These are phyloP conservation scores for Eulemur rufifrons DNA, from an alignment of 2,113 vertebrate genomes.

Conservation along the genomic window DNA sequence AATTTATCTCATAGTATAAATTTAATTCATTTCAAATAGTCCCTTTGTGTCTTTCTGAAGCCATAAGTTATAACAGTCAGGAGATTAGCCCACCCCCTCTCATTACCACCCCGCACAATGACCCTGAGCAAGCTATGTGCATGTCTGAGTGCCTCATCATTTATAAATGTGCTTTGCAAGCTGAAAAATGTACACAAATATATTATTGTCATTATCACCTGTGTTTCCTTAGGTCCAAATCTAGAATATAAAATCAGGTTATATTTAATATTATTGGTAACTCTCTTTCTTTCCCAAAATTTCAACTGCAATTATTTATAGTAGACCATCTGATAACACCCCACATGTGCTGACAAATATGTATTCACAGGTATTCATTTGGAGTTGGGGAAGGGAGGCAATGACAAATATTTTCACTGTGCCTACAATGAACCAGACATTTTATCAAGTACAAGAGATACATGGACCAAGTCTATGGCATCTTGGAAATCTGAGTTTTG, in stretches of 20 bases:
- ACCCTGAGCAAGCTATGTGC: background rate
- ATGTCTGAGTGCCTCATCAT: background rate
- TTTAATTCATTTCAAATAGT: background rate
- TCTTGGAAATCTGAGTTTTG: background rate
- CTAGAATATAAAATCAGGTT: background rate
- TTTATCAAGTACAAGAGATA: background rate
- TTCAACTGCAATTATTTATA: background rate
- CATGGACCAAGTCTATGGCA: no score
- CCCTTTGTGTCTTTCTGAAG: background rate
- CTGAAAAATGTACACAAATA: background rate
- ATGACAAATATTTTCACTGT: background rate
- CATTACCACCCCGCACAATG: no score
- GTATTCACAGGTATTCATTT: background rate
- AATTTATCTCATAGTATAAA: background rate
- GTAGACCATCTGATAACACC: background rate
- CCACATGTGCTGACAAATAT: rapidly evolving
- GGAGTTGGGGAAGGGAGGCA: rapidly evolving
- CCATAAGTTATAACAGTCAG: background rate
- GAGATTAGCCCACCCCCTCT: background rate
- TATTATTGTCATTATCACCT: background rate
- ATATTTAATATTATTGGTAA: background rate
- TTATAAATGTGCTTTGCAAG: background rate
- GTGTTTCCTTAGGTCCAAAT: background rate
- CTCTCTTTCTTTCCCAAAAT: background rate
- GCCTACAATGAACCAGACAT: background rate